Conservation (phyloP, 2,888 invertebrate species). For the Frankliniella fusca region DNA sequence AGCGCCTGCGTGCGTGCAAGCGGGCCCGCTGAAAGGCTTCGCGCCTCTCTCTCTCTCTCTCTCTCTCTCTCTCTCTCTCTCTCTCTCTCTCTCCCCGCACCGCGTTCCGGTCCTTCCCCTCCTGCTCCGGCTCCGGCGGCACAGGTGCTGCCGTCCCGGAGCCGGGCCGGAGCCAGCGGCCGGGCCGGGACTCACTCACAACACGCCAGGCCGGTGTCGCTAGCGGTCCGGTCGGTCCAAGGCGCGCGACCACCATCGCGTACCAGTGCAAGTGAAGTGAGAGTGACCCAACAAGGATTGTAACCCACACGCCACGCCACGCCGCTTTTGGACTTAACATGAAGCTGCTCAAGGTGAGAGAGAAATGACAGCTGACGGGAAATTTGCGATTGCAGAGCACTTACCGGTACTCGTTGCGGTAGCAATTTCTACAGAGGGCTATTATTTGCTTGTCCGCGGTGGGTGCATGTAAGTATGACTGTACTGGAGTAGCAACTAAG, state of each 20-base stretch:
- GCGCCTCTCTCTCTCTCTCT: not conserved
- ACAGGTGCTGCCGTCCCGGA: not conserved
- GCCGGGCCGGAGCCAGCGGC: not conserved
- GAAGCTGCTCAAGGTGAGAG: not conserved
- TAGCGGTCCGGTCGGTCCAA: conserved; percentile 13
- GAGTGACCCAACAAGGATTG: not conserved
- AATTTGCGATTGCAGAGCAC: too few relatives aligned
- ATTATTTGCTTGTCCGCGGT: too few relatives aligned
- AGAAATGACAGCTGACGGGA: too few relatives aligned
- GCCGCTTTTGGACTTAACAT: not conserved
- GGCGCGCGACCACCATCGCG: not conserved
- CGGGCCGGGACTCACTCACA: not conserved
- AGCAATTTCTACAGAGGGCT: too few relatives aligned
- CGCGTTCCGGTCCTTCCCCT: not conserved
- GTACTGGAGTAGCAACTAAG: too few relatives aligned
- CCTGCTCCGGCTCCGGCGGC: not conserved
- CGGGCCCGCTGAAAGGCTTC: not conserved
- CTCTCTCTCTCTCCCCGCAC: not conserved
- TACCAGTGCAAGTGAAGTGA: conserved; percentile 1
- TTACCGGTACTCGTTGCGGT: too few relatives aligned
- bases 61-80: not conserved
- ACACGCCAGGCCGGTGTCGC: conserved; percentile 5
- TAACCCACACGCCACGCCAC: not conserved
- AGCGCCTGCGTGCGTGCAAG: too few relatives aligned
- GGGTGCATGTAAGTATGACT: too few relatives aligned